Base-by-base conservation (phyloP, 2,888 invertebrate species). In the Cremastinae sp. region DNA sequence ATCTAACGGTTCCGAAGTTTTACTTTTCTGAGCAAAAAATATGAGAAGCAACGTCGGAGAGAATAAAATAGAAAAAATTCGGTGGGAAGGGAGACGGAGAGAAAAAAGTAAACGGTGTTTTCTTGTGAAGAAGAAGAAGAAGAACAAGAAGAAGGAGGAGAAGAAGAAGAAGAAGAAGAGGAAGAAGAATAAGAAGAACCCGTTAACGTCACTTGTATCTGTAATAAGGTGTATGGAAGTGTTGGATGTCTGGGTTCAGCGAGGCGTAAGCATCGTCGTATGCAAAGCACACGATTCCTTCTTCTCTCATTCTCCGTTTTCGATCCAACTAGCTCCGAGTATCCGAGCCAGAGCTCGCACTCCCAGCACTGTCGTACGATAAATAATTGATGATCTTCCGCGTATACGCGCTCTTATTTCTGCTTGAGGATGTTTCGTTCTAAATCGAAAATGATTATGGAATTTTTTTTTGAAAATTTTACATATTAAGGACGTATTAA, bases 1-100 rank as follows among this genome's bases (percentile, higher is more conserved):
- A 81, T 83, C 83, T 89, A 88, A 89, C 88, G 88, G 88, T 87
- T 72, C 5, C 82, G 74, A 80, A 76, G 84, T 83, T 84, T 84
- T 84, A 83, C 81, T 87, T 85, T 86, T 81, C 82, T 83, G 81
- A 71, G 85, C 84, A 82, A 84, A 86, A 84, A 83, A 3, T 28
- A 85, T 28, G 5, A 28, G 28, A 28, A 28, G 28, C 28, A 28
- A 28, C 28, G 28, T 28, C 28, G 28, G 5, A 5, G 28, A 3
- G 5, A 28, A 28, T 3, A 28, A 28, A 3, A 2, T 28, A 28
- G 28, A 28, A 28, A 28, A 28, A 28, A 5, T 2, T 5, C 28
- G 28, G 28, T 3, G 28, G 5, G 28, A 28, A 28, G 28, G 28
- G 28, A 28, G 28, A 28, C 5, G 28, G 28, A 28, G 28, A 2